Percentiles rank a stretch among this genome's conserved stretches.
phyloP scores from a whole-genome alignment of 2,888 invertebrate species.

The Conomelus anceps region DNA sequence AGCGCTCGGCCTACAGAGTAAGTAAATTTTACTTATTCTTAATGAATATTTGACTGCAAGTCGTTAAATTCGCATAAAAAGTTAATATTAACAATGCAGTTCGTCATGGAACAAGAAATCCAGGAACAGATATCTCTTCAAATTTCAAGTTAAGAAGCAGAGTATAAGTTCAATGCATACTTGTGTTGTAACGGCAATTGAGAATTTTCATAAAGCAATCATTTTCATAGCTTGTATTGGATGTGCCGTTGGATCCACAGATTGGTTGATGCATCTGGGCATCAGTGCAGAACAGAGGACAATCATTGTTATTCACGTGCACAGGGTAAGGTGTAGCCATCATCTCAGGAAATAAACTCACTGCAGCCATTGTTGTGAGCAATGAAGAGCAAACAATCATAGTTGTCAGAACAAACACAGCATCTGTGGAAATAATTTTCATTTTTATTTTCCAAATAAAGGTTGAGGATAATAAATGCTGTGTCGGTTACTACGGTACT shows the following conservation, averaged over 20 bases:
- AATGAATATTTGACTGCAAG: too few relatives aligned
- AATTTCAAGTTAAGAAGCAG: too few relatives aligned
- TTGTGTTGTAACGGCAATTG: neutral
- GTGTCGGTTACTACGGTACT: too few relatives aligned
- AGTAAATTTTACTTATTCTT: too few relatives aligned
- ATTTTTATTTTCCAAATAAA: too few relatives aligned
- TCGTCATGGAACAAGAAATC: too few relatives aligned
- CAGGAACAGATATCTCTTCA: too few relatives aligned
- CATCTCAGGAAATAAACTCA: neutral
- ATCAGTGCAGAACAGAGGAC: neutral
- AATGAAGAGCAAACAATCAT: neutral
- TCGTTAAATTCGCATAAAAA: too few relatives aligned
- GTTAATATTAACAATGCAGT: too few relatives aligned
- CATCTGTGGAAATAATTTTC: neutral
- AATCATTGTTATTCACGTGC: neutral
- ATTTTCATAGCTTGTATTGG: neutral
- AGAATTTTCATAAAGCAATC: neutral
- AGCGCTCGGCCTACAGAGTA: too few relatives aligned
- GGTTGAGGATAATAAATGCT: too few relatives aligned
- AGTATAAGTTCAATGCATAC: too few relatives aligned
- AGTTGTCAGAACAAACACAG: neutral
- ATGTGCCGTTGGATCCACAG: neutral
- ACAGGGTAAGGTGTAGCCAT: neutral
- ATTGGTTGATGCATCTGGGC: neutral
- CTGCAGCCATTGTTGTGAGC: neutral